Evolutionary conservation across 2,888 invertebrate genomes (phyloP).

Genomic region (Drosophila kambysellisi): DNA sequence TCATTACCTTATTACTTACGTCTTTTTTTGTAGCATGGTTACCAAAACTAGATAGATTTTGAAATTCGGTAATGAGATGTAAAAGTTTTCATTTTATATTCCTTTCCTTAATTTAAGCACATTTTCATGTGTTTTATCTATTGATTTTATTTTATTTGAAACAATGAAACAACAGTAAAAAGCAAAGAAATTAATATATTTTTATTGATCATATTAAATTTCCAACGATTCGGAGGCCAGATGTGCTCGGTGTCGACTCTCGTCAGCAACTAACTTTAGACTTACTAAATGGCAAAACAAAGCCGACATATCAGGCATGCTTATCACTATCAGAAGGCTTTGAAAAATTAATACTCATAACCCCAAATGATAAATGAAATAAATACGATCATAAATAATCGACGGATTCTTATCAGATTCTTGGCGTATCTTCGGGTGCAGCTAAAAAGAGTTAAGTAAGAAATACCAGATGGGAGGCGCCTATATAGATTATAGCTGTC

Average conservation of each 20-base stretch:
- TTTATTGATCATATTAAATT: slow-evolving; percentile 45
- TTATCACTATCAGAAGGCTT: slow-evolving; percentile 41
- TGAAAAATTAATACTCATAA: slow-evolving; percentile 52
- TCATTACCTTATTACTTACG: neutral
- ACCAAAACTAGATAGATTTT: neutral
- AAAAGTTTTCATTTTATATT: neutral
- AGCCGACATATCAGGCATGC: slow-evolving; percentile 11
- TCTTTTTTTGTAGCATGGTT: neutral
- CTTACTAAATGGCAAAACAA: slow-evolving; percentile 16
- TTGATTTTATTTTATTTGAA: neutral
- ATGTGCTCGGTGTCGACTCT: slow-evolving; percentile 20
- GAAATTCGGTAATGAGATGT: neutral
- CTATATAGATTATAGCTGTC: slow-evolving; percentile 65
- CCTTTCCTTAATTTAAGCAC: neutral
- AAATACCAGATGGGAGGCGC: slow-evolving; percentile 36
- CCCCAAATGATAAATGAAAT: slow-evolving; percentile 69
- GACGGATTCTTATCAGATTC: slow-evolving; percentile 51
- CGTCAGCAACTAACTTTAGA: slow-evolving; percentile 61
- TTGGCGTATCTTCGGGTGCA: slow-evolving; percentile 53
- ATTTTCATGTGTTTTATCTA: neutral
- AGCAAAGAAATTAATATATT: neutral
- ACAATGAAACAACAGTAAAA: slow-evolving; percentile 38
- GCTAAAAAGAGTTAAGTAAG: slow-evolving; percentile 29
- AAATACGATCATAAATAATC: slow-evolving; percentile 70
- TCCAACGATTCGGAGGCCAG: slow-evolving; percentile 8